Conservation (phyloP, 2,888 invertebrate genomes). For the Bembecia ichneumoniformis region DNA sequence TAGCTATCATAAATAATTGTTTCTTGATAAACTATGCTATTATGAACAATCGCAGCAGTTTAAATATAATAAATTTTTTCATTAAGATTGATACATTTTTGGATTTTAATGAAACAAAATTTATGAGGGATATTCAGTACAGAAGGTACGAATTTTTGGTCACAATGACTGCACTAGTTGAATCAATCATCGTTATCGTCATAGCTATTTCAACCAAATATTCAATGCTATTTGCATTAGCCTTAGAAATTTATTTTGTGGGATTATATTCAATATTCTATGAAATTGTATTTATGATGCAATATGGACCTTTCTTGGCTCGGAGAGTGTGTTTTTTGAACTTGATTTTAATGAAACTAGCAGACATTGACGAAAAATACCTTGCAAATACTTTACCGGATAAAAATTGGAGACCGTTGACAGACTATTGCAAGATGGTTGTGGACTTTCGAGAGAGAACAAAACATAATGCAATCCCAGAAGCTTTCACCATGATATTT, state of each 20-base stretch:
- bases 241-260: not conserved
- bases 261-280: not conserved
- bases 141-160: conserved; percentile 13
- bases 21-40: conserved; percentile 29
- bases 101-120: conserved; percentile 37
- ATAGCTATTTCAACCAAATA: not conserved
- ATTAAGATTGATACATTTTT: conserved; percentile 39
- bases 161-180: not conserved
- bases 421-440: conserved; percentile 14
- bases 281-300: conserved; percentile 1
- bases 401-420: conserved; percentile 6
- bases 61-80: conserved; percentile 10
- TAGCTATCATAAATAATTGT: conserved; percentile 23
- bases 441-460: conserved; percentile 22
- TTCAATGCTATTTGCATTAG: no score
- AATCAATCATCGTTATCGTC: not conserved
- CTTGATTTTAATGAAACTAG: conserved; percentile 35
- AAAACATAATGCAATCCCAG: conserved; percentile 20
- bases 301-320: conserved; percentile 16
- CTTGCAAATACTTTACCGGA: conserved; percentile 24
- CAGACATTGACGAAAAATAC: conserved; percentile 28
- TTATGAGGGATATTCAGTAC: conserved; percentile 32
- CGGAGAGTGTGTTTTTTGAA: conserved; percentile 41
- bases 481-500: conserved; percentile 29
- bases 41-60: conserved; percentile 22